Percentiles rank a stretch among this genome's conserved stretches.
Conservation (phyloP, 2,797 vertebrate species). For the Fratercula arctica region DNA sequence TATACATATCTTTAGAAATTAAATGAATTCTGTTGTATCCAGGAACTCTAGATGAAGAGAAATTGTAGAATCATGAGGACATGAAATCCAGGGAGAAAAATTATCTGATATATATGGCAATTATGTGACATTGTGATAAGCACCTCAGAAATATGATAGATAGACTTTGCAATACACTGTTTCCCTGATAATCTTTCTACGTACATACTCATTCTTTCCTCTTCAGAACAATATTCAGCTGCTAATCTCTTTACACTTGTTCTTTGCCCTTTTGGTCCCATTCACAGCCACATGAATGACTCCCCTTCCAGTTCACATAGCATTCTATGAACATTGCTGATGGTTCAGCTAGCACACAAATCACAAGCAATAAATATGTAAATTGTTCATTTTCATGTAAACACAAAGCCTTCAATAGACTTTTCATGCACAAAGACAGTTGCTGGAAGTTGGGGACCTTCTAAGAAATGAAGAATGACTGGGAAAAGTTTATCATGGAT, state of each 20-base stretch:
- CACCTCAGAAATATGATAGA: conserved; percentile 15
- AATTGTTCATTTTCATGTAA: conserved; percentile 63
- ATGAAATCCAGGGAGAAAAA: not conserved
- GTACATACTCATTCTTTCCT: conserved; percentile 5
- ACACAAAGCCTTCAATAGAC: conserved; percentile 4
- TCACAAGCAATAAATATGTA: conserved; percentile 71
- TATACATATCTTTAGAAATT: not conserved
- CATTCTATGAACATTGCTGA: conserved; percentile 53
- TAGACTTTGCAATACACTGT: not conserved
- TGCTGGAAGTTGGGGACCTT: not conserved
- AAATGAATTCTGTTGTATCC: not conserved
- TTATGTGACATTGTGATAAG: conserved; percentile 26
- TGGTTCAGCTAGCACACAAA: conserved; percentile 65
- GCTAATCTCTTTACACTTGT: conserved; percentile 57
- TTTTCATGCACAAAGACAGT: not conserved
- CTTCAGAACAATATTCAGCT: conserved; percentile 27
- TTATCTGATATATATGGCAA: conserved; percentile 19
- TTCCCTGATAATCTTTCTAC: conserved; percentile 7
- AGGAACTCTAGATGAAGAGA: not conserved
- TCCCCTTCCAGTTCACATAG: conserved; percentile 54
- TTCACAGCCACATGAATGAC: conserved; percentile 51
- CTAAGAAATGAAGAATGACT: not conserved
- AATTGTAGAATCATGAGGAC: not conserved
- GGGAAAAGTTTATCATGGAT: not conserved
- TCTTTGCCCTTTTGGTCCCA: conserved; percentile 61